Percentiles rank a stretch among this genome's conserved stretches.
Evolutionary conservation across 1,140 invertebrate species (phyloP).

Genomic region (Penaeus japonicus): DNA sequence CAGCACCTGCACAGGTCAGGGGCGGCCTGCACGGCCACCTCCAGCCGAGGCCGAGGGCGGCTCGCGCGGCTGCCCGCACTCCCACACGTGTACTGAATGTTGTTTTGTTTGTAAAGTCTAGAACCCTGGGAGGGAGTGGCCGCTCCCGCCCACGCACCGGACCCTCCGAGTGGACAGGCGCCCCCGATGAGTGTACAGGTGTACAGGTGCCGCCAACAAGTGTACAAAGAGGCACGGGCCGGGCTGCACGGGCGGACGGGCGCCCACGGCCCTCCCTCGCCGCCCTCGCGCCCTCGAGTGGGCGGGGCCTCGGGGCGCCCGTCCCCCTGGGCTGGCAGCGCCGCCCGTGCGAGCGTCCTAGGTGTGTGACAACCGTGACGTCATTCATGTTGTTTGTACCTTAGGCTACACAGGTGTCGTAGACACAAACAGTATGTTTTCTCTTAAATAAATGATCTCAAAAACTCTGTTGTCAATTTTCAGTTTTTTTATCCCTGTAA

Average conservation of each 20-base stretch:
- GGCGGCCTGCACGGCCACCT: too few relatives aligned
- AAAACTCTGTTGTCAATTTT: constrained; percentile 45
- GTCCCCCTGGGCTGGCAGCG: constrained; percentile 10
- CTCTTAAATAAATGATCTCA: constrained; percentile 56
- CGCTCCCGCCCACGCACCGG: constrained; percentile 10
- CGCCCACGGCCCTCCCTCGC: not conserved
- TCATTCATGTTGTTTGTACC: constrained; percentile 54
- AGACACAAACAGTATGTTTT: constrained; percentile 54
- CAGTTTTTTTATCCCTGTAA: not conserved
- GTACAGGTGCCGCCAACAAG: constrained; percentile 54
- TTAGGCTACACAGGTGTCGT: constrained; percentile 54
- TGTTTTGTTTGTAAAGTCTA: constrained; percentile 49
- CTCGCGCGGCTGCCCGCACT: constrained; percentile 4
- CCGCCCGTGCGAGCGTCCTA: constrained; percentile 49
- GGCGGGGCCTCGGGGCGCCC: not conserved
- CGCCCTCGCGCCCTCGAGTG: not conserved
- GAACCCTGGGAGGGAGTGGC: constrained; percentile 11
- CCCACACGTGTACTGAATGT: constrained; percentile 41
- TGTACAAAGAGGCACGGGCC: constrained; percentile 46
- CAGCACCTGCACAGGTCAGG: too few relatives aligned
- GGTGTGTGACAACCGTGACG: constrained; percentile 54
- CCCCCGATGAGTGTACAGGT: constrained; percentile 48
- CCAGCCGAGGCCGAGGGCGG: too few relatives aligned
- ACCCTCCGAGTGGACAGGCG: constrained; percentile 40
- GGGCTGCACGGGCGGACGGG: constrained; percentile 30